Base-by-base conservation (phyloP, 1,140 invertebrate genomes). In the Drosophila serrata region DNA sequence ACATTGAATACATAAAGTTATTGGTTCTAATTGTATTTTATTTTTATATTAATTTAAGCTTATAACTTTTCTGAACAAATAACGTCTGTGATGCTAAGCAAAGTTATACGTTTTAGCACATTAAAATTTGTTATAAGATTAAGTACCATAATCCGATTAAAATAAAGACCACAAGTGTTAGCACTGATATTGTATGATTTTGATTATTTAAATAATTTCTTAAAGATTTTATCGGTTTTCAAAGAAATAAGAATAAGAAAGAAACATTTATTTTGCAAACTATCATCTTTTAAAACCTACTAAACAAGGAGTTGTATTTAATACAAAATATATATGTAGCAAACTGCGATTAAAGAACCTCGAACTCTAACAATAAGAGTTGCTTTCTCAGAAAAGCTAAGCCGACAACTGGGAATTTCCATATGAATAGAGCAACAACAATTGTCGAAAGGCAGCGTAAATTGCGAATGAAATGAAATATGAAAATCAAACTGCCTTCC, bases 401-500 rank as follows among this genome's bases (percentile, higher is more conserved):
- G 37, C 29, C 22, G 17, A 24, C n/a, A 48, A 67, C 19, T 22
- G 9, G 9, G 27, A 62, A 88, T 88, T 88, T 88, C 77, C 85
- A 88, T 88, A 78, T 78, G 84, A 88, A 88, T 90, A 69, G 81
- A 74, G 82, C 82, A 49, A 59, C 82, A 49, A 59, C 82, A 86
- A 87, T 86, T 86, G 82, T 68, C 75, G 46, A 59, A 48, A 35
- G 74, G 37, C 59, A 53, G 37, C 45, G 70, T 64, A 75, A 86
- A 85, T 73, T 75, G 59, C 62, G 60, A 65, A 85, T 63, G 80
- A 79, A 79, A 61, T 82, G 68, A 75, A 90, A 88, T 80, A 87
- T 82, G 84, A 87, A 87, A 87, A 88, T 86, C 82, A 87, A 86
- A 86, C 84, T 79, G 82, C 67, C 84, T 80, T 75, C 35, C 56